A percentile compares a stretch with the other conserved stretches of the same genome.
These are phyloP conservation scores for Pycnonotus jocosus DNA, from an alignment of 2,113 vertebrate genomes.

Conservation along the genomic window DNA sequence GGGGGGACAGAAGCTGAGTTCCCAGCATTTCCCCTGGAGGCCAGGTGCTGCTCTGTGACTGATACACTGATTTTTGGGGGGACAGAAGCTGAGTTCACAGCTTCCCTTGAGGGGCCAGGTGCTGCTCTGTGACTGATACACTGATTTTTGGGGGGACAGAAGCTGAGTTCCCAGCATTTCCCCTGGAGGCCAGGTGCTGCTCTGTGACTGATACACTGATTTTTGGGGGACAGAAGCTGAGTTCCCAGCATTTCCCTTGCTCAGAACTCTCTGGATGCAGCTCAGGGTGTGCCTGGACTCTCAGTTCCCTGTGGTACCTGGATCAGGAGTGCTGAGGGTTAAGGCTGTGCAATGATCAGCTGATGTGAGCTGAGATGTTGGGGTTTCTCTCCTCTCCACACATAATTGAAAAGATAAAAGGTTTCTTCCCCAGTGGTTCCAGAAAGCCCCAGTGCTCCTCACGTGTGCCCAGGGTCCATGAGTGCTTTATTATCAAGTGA, in stretches of 20 bases:
- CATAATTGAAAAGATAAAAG: not conserved
- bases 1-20: not conserved
- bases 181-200: not conserved
- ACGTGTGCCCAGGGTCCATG: accelerated
- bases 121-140: no score
- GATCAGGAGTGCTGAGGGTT: not conserved
- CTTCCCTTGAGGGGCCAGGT: no score
- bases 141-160: no score
- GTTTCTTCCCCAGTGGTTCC: not conserved
- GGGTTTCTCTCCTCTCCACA: not conserved
- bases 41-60: no score
- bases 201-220: not conserved
- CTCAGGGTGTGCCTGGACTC: no score
- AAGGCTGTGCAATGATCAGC: not conserved
- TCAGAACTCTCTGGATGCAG: not conserved
- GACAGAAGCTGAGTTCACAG: no score
- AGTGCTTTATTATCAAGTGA: not conserved
- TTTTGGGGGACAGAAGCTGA: not conserved
- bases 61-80: no score
- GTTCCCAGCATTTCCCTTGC: not conserved
- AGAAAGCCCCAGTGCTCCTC: not conserved
- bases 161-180: no score
- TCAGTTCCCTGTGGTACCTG: accelerated
- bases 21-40: not conserved
- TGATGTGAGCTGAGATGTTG: not conserved